Conservation (phyloP, 2,797 vertebrate genomes). For the Chromobotia macracanthus region DNA sequence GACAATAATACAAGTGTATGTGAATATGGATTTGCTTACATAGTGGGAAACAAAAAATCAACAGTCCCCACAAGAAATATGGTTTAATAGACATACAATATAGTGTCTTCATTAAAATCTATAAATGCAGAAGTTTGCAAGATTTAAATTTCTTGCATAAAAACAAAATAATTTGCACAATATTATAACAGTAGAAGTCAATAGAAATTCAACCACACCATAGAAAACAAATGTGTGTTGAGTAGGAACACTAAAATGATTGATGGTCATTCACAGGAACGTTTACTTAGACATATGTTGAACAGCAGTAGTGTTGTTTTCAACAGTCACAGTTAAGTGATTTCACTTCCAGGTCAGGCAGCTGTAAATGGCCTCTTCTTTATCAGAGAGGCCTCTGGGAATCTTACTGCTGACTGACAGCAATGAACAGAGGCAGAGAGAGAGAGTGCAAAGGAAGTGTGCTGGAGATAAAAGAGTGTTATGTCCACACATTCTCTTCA, state of each 20-base stretch:
- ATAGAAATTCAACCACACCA: too few relatives aligned
- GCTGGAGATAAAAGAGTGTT: slow-evolving; percentile 59
- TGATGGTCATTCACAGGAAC: background rate
- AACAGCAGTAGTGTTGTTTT: slow-evolving; percentile 31
- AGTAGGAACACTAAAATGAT: background rate
- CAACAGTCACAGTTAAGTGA: slow-evolving; percentile 59
- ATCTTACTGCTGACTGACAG: slow-evolving; percentile 15
- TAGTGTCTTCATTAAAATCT: too few relatives aligned
- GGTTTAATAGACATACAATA: too few relatives aligned
- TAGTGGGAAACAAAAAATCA: too few relatives aligned
- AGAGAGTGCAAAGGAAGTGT: slow-evolving; percentile 24
- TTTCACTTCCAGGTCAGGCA: slow-evolving; percentile 66
- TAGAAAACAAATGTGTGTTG: too few relatives aligned
- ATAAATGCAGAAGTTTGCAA: too few relatives aligned
- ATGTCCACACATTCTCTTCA: slow-evolving; percentile 43
- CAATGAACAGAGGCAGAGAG: slow-evolving; percentile 35
- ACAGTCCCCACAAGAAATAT: too few relatives aligned
- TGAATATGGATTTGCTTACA: background rate
- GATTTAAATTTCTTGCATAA: too few relatives aligned
- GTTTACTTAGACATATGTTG: slow-evolving; percentile 27
- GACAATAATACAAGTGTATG: background rate
- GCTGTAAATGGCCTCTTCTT: slow-evolving; percentile 65
- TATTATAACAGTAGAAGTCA: too few relatives aligned
- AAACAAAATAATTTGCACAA: too few relatives aligned
- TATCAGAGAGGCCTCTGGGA: slow-evolving; percentile 46